Percentiles rank a stretch among this genome's conserved stretches.
Conservation (phyloP, 2,888 invertebrate genomes). For the Agrotis puta region DNA sequence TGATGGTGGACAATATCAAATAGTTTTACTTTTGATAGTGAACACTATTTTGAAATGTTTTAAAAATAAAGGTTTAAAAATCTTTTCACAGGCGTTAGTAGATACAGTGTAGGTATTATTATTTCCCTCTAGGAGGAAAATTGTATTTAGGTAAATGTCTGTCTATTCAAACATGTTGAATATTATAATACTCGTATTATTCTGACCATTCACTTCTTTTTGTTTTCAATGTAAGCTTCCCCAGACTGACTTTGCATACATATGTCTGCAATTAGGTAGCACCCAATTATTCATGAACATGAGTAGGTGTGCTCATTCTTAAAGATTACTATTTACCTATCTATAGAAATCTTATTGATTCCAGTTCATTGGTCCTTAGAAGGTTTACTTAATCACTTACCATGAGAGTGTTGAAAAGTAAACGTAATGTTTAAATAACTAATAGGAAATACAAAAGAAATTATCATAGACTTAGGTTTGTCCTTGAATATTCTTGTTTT, state of each 20-base stretch:
- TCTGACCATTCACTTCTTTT: conserved; percentile 31
- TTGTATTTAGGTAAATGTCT: conserved; percentile 30
- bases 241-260: conserved; percentile 61
- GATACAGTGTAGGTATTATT: neutral
- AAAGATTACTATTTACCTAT: neutral
- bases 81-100: neutral
- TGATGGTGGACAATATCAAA: too few species aligned
- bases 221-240: conserved; percentile 50
- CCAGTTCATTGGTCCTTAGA: conserved; percentile 5
- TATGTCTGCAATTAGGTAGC: conserved; percentile 56
- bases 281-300: conserved; percentile 42
- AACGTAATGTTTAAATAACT: conserved; percentile 16
- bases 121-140: conserved; percentile 26
- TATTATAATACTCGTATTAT: conserved; percentile 12
- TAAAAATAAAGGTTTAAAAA: neutral
- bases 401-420: conserved; percentile 23
- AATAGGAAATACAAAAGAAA: conserved; percentile 18
- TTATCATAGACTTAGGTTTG: neutral
- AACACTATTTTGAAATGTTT: neutral
- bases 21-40: too few species aligned
- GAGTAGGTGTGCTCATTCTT: neutral
- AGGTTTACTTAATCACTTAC: conserved; percentile 27
- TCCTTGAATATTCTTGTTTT: neutral
- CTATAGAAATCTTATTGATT: conserved; percentile 1
- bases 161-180: neutral